Conservation (phyloP, 2,113 vertebrate genomes). For the Dipodomys merriami region DNA sequence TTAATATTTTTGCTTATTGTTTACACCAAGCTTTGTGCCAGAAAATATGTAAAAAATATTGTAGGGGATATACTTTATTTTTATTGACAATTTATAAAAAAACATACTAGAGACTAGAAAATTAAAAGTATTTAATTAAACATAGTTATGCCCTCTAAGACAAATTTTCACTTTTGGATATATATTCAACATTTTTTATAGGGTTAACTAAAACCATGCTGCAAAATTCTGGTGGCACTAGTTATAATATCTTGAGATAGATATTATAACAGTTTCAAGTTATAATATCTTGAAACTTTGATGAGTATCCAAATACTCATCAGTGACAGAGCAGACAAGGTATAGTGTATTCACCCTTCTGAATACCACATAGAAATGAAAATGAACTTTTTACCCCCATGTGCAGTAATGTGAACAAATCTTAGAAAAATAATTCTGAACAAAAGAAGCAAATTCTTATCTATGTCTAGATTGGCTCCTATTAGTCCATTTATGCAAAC, state of each 20-base stretch:
- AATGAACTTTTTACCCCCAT: background rate
- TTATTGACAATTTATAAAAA: background rate
- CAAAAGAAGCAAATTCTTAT: no score
- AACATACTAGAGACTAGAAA: slow-evolving; percentile 2
- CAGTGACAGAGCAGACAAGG: background rate
- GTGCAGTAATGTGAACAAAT: no score
- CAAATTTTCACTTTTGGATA: background rate
- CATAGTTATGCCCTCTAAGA: background rate
- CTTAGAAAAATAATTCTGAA: no score
- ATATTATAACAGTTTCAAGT: background rate
- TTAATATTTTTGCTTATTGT: background rate
- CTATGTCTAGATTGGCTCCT: no score
- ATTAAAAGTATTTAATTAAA: background rate
- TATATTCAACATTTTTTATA: background rate
- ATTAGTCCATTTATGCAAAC: no score
- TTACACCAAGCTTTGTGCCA: background rate
- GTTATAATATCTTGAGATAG: background rate
- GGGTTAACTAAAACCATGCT: background rate
- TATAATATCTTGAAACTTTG: background rate
- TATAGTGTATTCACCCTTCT: background rate
- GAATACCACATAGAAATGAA: background rate
- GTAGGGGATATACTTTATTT: background rate
- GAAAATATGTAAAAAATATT: background rate
- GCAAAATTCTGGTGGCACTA: background rate
- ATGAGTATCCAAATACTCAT: background rate